Conservation (phyloP, 2,113 vertebrate genomes). For the Coptodon rendalli region DNA sequence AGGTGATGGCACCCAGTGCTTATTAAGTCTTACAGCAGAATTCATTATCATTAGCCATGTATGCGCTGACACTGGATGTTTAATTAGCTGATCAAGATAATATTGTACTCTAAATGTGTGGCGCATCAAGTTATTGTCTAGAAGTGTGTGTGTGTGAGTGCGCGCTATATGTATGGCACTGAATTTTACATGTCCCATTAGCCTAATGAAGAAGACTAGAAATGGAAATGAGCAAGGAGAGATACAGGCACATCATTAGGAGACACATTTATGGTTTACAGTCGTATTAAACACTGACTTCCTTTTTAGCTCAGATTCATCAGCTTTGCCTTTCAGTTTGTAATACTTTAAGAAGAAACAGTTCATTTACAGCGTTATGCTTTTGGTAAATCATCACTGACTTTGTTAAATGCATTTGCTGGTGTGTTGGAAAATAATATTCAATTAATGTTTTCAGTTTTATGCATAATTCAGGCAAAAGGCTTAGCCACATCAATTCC, state of each 20-base stretch:
- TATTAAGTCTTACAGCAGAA: not conserved
- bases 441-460: constrained; percentile 29
- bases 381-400: constrained; percentile 9
- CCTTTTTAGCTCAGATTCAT: not conserved
- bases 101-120: not conserved
- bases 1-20: not conserved
- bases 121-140: not conserved
- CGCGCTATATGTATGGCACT: not conserved
- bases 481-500: constrained; percentile 7
- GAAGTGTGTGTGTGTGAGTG: not conserved
- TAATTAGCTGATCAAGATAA: constrained; percentile 32
- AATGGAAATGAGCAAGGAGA: constrained; percentile 34
- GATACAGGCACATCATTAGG: not conserved
- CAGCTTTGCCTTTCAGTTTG: not conserved
- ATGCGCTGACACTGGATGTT: not conserved
- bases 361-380: not conserved
- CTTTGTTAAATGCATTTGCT: not conserved
- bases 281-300: not conserved
- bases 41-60: constrained; percentile 12
- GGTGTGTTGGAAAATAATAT: not conserved
- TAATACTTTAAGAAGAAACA: not conserved
- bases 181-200: constrained; percentile 15
- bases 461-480: constrained; percentile 34
- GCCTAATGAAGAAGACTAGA: constrained; percentile 21
- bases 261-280: not conserved